Conservation (phyloP, 2,888 invertebrate species). For the Oegoconia quadripuncta region DNA sequence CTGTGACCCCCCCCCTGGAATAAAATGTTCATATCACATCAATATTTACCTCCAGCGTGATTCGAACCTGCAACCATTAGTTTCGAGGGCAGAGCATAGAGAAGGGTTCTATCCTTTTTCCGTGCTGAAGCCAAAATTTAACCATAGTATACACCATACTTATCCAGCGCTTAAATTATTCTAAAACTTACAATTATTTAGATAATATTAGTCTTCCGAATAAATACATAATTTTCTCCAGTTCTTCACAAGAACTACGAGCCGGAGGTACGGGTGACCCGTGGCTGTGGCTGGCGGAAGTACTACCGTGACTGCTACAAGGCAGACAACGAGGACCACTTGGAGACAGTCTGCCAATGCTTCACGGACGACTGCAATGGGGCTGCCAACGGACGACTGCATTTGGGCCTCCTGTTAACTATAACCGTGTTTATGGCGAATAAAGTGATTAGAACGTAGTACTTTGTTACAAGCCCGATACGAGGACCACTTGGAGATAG, state of each 20-base stretch:
- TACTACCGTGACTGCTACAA: slow-evolving; percentile 73
- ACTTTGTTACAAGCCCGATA: slow-evolving; percentile 82
- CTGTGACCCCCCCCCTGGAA: too few species aligned
- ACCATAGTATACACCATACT: too few species aligned
- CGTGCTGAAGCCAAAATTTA: too few species aligned
- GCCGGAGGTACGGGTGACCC: slow-evolving; percentile 71
- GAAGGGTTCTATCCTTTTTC: too few species aligned
- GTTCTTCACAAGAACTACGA: slow-evolving; percentile 60
- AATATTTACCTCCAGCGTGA: too few species aligned
- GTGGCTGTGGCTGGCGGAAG: slow-evolving; percentile 82
- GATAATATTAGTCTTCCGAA: too few species aligned
- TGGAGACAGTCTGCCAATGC: slow-evolving; percentile 82
- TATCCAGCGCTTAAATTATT: too few species aligned
- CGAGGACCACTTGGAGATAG: slow-evolving; percentile 81
- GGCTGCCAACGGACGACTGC: slow-evolving; percentile 11
- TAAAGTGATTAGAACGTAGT: too few species aligned
- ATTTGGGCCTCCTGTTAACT: not conserved
- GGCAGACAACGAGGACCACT: slow-evolving; percentile 82
- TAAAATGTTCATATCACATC: too few species aligned
- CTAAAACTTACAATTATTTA: too few species aligned
- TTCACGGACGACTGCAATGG: slow-evolving; percentile 80
- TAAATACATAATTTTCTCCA: slow-evolving; percentile 34
- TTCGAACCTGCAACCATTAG: too few species aligned
- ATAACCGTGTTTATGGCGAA: not conserved
- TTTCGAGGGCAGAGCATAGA: too few species aligned